Evolutionary conservation across 2,113 vertebrate species (phyloP).

Genomic region (Glaucomys volans): DNA sequence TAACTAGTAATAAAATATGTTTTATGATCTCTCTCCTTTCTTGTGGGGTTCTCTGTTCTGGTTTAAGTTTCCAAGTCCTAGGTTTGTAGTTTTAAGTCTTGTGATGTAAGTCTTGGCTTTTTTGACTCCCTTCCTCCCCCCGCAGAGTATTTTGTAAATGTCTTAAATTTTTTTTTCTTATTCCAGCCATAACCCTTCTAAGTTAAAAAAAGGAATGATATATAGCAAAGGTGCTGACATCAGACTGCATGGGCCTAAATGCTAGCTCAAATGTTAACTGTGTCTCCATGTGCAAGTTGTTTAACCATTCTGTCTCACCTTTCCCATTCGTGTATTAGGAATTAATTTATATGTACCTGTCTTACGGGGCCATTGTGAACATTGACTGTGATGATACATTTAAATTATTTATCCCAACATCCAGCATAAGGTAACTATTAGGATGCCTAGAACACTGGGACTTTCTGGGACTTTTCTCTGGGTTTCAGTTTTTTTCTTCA

Average conservation of each 20-base stretch:
- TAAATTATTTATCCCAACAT: not conserved
- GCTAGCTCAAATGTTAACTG: not conserved
- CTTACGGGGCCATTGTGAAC: not conserved
- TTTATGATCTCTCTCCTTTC: conserved; percentile 24
- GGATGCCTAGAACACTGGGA: not conserved
- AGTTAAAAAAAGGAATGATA: not conserved
- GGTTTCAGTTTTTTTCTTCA: not conserved
- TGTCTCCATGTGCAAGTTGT: not conserved
- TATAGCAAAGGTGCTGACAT: not conserved
- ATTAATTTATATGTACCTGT: not conserved
- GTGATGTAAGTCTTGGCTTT: conserved; percentile 31
- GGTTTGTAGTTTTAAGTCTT: conserved; percentile 57
- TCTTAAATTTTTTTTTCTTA: not conserved
- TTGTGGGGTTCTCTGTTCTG: conserved; percentile 48
- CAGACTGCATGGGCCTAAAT: not conserved
- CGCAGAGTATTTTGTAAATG: not conserved
- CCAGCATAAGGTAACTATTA: not conserved
- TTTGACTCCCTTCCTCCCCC: not conserved
- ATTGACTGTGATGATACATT: not conserved
- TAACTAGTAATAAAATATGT: conserved; percentile 76
- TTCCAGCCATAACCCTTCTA: not conserved
- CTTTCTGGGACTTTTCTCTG: not conserved
- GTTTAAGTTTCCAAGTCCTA: conserved; percentile 28
- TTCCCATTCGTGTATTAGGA: not conserved
- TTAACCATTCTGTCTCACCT: not conserved